Base-by-base conservation (phyloP, 2,113 vertebrate genomes). In the Peucedramus taeniatus region DNA sequence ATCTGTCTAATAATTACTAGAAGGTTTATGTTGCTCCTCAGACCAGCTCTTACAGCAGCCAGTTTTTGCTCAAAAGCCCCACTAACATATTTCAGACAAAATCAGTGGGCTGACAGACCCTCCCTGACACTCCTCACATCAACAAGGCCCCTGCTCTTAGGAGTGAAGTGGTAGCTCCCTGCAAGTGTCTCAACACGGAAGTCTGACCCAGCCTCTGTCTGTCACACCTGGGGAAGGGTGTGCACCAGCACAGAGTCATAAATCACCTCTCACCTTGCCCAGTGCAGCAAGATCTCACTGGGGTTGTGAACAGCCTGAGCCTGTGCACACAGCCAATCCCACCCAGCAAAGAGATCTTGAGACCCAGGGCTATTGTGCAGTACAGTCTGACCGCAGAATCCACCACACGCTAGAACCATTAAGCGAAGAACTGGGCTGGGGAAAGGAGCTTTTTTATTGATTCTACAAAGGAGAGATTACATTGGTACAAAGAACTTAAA, bases 111-210 rank as follows among this genome's bases (percentile, higher is more conserved):
- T 64, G 39, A 31, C 51, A 74, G 54, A 13, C 78, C 56, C 15
- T 69, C 37, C 50, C 9, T 4, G 4, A 51, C 19, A 31, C 54
- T 51, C 51, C 16, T 40, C 56, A 26, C 1, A 1, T 18, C 53
- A 26, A 14, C 75, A 40, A 49, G 66, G 49, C 82, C 90, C 83
- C 83, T 22, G 42, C 68, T 54, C 88, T 42, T 77, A 39, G 0
- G 4, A 35, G 66, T 13, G 42, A 95, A 88, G 96, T 98, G 98
- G 99, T 97, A 98, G 91, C 87, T 96, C 96, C 98, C 98, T 35
- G 31, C 15, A 82, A 90, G 92, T 90, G 93, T 97, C 96, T 96
- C 96, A 97, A 98, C 56, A 89, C 90, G 88, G 95, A 94, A 96
- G 90, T 51, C 66, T 15, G 44, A 47, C 42, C 59, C 59, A 78